Evolutionary conservation across 2,113 vertebrate genomes (phyloP), one percentile per base, ranked within the genome.

Genomic region (Barbus barbus): DNA sequence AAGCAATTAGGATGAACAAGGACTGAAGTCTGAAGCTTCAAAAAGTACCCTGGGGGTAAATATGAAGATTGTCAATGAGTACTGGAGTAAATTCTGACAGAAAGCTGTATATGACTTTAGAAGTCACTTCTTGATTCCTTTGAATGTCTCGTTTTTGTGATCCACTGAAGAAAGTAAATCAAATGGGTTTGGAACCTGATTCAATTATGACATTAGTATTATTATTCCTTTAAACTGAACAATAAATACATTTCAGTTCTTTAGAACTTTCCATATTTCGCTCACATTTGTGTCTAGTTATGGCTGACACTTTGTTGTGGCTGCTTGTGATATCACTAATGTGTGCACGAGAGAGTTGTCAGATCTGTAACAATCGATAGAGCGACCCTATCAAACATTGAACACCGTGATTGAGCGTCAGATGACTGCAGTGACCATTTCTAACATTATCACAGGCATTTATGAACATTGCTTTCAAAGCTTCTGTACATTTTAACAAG

Each of bases 371-470:
- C 58, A 77, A 83, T 28, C 16, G 20, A 56, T 8, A 4, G 48
- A 78, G 46, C 4, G 24, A 41, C 22, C 74, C 60, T 77, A 81
- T 78, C 20, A 56, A 51, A 81, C 65, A 38, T 5, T 5, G 44
- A 74, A n/a, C 1, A 22, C 36, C 26, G 22, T 58, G 77, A 84
- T 51, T 12, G 78, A 77, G 72, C 16, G n/a, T 75, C 46, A 65
- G 38, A 77, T 51, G 82, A 16, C 51, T 63, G 51, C 84, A 83
- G 78, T 74, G 72, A 82, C 18, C 69, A 60, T 67, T 41, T 51
- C 61, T 71, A 74, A 48, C 56, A 83, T n/a, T 1, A 67, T 69
- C n/a, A 38, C 38, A n/a, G 24, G 26, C 9, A 2, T 41, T 71
- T 46, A 44, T 28, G 16, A 84, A 56, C 28, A 9, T n/a, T 9